These are phyloP conservation scores for Pseudorectes ferrugineus DNA, from an alignment of 2,113 vertebrate species.

Conservation along the genomic window DNA sequence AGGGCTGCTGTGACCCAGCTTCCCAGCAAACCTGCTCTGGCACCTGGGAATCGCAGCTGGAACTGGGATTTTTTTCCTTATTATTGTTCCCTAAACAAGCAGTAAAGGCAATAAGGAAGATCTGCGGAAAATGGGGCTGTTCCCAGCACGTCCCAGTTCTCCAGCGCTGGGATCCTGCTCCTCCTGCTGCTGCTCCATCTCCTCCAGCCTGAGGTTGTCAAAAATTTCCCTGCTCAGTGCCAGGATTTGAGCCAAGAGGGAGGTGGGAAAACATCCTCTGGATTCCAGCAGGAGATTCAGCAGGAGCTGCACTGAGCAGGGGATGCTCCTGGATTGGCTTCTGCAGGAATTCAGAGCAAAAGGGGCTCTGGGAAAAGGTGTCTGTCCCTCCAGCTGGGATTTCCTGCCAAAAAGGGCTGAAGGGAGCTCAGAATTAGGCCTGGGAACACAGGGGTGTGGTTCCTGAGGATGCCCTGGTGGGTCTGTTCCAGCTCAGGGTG, in stretches of 20 bases:
- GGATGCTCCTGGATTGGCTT: not conserved
- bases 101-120: not conserved
- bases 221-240: not conserved
- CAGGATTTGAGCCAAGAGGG: not conserved
- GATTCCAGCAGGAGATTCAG: not conserved
- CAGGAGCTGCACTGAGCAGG: not conserved
- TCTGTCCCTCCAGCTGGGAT: not conserved
- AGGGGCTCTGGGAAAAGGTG: not conserved
- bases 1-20: not conserved
- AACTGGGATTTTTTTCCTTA: not conserved
- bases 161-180: not conserved
- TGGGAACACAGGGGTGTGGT: not conserved
- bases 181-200: not conserved
- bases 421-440: rapidly evolving
- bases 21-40: not conserved
- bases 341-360: not conserved
- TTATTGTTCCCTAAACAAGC: not conserved
- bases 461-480: not conserved
- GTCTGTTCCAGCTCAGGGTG: not conserved
- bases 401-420: not conserved
- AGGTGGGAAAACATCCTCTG: not conserved
- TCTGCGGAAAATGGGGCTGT: not conserved
- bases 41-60: not conserved
- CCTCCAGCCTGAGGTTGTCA: not conserved
- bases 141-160: not conserved